Base-by-base conservation (phyloP, 2,797 vertebrate genomes). In the Oryzias dopingdopingensis region DNA sequence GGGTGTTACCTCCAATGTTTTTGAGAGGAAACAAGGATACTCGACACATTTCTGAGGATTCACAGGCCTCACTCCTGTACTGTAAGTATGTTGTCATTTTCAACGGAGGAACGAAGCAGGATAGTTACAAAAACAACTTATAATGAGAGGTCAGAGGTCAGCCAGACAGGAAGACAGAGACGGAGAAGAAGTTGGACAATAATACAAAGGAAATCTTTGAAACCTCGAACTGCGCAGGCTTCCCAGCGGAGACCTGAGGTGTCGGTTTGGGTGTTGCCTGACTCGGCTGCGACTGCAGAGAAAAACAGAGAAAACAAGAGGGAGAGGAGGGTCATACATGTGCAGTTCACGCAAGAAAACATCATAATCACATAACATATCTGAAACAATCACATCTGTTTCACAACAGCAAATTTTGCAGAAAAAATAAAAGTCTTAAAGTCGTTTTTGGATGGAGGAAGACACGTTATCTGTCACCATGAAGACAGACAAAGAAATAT, bases 171-270 rank as follows among this genome's bases (percentile, higher is more conserved):
- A 12, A 54, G 22, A 16, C 10, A n/a, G n/a, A 13, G 32, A 3
- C 14, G 17, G 10, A 58, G 42, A 18, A 40, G 47, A 67, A 47
- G 37, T 53, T 49, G 42, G 43, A 51, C 20, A 23, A 2, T 16
- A 14, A 32, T 3, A 49, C 29, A 54, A 53, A 37, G 32, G 14
- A 40, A 79, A 68, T 41, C 69, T 52, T n/a, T 52, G 5, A 26
- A 92, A 93, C 92, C 92, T 93, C 90, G 23, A 79, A 83, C 75
- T 90, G 75, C 42, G 90, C 76, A 57, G 90, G 81, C 63, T 88
- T 92, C 70, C 46, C 67, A 0, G 80, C 53, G 57, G 91, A 82
- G 71, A 73, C 89, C 84, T 87, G 86, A 59, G 86, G 77, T 56
- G 81, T 70, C 24, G 84, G 62, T 71, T 81, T 87, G 73, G 90